phyloP scores from a whole-genome alignment of 2,888 invertebrate genomes.

The Ernsta delagoae region DNA sequence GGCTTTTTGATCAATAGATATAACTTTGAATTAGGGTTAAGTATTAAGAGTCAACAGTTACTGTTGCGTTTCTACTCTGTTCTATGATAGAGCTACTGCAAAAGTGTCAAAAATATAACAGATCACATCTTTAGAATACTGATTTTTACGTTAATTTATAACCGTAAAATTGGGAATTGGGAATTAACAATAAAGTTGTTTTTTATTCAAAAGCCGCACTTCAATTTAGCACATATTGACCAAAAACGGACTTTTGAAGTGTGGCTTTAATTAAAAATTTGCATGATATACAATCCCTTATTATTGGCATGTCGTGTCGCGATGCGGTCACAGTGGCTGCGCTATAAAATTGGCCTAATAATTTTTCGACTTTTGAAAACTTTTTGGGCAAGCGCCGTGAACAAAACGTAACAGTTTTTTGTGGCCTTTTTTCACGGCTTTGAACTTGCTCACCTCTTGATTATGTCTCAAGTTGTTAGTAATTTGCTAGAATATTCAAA shows the following conservation, averaged over 20 bases:
- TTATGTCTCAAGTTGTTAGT: not conserved
- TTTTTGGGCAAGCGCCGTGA: constrained; percentile 17
- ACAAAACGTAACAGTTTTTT: constrained; percentile 17
- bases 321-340: constrained; percentile 31
- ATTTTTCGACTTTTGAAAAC: constrained; percentile 24
- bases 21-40: too few species aligned
- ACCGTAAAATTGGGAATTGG: too few species aligned
- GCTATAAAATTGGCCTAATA: constrained; percentile 27
- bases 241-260: not conserved
- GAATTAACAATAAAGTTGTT: too few species aligned
- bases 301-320: constrained; percentile 23
- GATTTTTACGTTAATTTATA: too few species aligned
- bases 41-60: too few species aligned
- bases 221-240: not conserved
- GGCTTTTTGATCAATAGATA: too few species aligned
- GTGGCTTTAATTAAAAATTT: too few species aligned
- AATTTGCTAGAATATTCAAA: constrained; percentile 21
- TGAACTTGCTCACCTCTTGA: constrained; percentile 30
- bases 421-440: constrained; percentile 22
- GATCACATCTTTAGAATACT: too few species aligned
- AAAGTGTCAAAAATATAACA: too few species aligned
- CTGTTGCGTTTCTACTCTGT: too few species aligned
- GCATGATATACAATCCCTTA: not conserved
- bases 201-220: not conserved
- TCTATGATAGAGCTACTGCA: too few species aligned